Base-by-base conservation (phyloP, 2,113 vertebrate species). In the Oxygymnocypris stewartii region DNA sequence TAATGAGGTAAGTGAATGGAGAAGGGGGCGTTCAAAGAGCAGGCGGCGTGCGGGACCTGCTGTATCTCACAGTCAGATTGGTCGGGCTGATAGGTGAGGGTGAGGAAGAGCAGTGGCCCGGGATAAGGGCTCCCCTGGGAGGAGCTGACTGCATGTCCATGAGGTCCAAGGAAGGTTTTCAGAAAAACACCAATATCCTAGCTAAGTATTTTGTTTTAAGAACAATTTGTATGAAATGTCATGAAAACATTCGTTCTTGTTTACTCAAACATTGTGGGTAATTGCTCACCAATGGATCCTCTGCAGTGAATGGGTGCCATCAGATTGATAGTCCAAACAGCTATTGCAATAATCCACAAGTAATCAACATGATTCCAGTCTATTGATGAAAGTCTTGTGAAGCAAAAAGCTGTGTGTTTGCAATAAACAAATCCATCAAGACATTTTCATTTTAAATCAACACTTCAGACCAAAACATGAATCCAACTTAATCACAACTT, bases 1-100 rank as follows among this genome's bases (percentile, higher is more conserved):
- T 97, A 98, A 97, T 95, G 94, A 97, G 97, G 97, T 97, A 96
- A 96, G 95, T 94, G 94, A 93, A 93, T 89, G 84, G 92, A 92
- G 31, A 91, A 93, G 74, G 94, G 93, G 94, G 91, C 93, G 93
- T 95, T 96, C 94, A 97, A 95, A 97, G 97, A 95, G 95, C 44
- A 20, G 49, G 49, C 76, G 20, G 76, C 4, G 4, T 57, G 49
- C 92, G 6, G 92, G 93, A 95, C 87, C 96, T 97, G 97, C 93
- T 96, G 96, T 97, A 95, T 97, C 95, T 98, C 96, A 95, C 94
- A 84, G 94, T 92, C 95, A 95, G 96, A 97, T 96, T 96, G 92
- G 94, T 92, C 91, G 88, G 87, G 92, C 94, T 96, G 96, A 97
- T 97, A 97, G 96, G 95, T 95, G 95, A 96, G 93, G 92, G 93